Base-by-base conservation (phyloP, 2,888 invertebrate species). In the Drosophila neoperkinsi region DNA sequence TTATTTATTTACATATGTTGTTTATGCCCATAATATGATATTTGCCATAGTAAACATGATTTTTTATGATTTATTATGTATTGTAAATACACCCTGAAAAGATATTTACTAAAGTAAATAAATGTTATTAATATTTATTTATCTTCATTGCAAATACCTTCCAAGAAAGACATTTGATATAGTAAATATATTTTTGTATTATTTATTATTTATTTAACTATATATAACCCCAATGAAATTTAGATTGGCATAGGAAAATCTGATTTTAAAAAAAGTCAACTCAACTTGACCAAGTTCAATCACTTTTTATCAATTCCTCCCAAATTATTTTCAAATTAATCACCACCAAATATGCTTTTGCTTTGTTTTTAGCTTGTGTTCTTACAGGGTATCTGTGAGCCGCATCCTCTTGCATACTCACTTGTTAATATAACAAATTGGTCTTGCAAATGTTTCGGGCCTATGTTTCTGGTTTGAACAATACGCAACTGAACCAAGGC, bases 391-490 rank as follows among this genome's bases (percentile, higher is more conserved):
- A 72, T 57, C 66, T 46, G 0, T 10, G 0, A 28, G 50, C 6
- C 2, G 0, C 11, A 13, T 5, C 10, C 33, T 31, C 33, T 9
- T 30, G 16, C 34, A 41, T n/a, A 3, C n/a, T 46, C 46, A 60
- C 31, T 52, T 50, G 55, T 63, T 70, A 31, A 62, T 71, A 80
- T 82, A 80, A 70, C 66, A 78, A 82, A 87, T 84, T 87, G 80
- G 59, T 41, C 62, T 71, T 46, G 61, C 74, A 70, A 77, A 77
- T 74, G 66, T 64, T 73, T 69, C 49, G 58, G 59, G 34, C n/a
- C 65, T 49, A 58, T 55, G 36, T 41, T 49, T 70, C 57, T 72
- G 70, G 72, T 82, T 82, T 83, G n/a, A n/a, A n/a, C n/a, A n/a
- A n/a, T n/a, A n/a, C n/a, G n/a, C n/a, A n/a, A n/a, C n/a, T n/a